phyloP scores from a whole-genome alignment of 2,797 vertebrate genomes.

The Argentina silus region DNA sequence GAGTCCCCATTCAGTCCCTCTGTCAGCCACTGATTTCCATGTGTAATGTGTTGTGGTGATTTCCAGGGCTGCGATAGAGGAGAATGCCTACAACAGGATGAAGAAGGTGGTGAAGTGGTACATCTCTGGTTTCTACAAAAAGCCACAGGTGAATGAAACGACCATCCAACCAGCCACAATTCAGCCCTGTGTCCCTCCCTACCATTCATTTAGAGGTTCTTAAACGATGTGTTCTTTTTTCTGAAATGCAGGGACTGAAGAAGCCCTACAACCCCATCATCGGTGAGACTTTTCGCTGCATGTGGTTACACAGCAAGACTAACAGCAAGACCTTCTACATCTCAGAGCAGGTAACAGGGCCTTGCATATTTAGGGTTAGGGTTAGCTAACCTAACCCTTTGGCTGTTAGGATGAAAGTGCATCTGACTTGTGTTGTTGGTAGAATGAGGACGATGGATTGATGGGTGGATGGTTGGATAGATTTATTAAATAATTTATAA shows the following conservation, averaged over 20 bases:
- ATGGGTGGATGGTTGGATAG: no score
- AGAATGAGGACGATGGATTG: no score
- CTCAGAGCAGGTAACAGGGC: slow-evolving; percentile 86
- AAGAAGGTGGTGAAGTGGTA: slow-evolving; percentile 99
- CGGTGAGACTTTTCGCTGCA: slow-evolving; percentile 94
- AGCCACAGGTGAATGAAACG: slow-evolving; percentile 86
- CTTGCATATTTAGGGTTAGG: not conserved
- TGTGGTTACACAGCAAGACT: slow-evolving; percentile 95
- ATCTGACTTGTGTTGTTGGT: not conserved
- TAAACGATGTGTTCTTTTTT: not conserved
- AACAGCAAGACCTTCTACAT: slow-evolving; percentile 99
- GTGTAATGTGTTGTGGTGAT: slow-evolving; percentile 1
- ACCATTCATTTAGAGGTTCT: not conserved
- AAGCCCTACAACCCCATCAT: slow-evolving; percentile 99
- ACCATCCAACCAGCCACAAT: no score
- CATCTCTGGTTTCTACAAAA: slow-evolving; percentile 99
- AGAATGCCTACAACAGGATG: slow-evolving; percentile 95
- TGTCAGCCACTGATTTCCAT: no score
- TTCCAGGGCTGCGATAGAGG: slow-evolving; percentile 91
- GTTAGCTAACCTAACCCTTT: no score
- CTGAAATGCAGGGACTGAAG: slow-evolving; percentile 87
- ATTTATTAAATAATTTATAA: not conserved
- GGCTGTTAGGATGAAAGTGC: no score
- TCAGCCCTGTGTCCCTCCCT: not conserved
- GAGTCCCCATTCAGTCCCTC: no score